Conservation (phyloP, 1,140 invertebrate species). For the Dreissena polymorpha region DNA sequence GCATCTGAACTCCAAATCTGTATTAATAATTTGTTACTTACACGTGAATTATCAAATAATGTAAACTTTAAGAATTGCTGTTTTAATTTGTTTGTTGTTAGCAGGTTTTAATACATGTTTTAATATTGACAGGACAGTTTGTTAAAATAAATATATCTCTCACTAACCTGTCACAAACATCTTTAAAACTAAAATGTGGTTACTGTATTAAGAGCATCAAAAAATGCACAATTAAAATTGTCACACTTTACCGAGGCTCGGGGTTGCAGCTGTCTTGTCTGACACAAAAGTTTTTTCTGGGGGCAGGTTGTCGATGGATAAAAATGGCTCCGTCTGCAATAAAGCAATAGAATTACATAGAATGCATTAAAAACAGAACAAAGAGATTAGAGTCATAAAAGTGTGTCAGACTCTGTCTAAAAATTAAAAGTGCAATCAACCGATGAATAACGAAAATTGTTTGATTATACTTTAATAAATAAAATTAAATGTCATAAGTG, state of each 20-base stretch:
- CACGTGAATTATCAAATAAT: no score
- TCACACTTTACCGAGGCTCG: constrained; percentile 1
- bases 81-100: no score
- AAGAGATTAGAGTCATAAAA: neutral
- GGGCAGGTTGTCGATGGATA: constrained; percentile 45
- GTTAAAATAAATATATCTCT: no score
- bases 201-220: no score
- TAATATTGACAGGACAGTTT: no score
- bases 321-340: constrained; percentile 52
- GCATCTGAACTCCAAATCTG: no score
- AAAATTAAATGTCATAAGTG: neutral
- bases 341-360: neutral
- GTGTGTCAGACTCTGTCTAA: neutral
- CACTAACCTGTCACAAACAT: no score
- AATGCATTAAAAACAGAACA: neutral
- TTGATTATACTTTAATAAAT: neutral
- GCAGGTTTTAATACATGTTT: no score
- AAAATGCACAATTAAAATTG: no score
- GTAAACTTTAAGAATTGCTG: no score
- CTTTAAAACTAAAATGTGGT: no score
- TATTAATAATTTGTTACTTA: no score
- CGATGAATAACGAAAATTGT: neutral
- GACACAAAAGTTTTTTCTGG: constrained; percentile 50
- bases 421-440: neutral
- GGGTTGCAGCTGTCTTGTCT: constrained; percentile 16